Evolutionary conservation across 2,888 invertebrate genomes (phyloP).

Genomic region (Smittia aterrima): DNA sequence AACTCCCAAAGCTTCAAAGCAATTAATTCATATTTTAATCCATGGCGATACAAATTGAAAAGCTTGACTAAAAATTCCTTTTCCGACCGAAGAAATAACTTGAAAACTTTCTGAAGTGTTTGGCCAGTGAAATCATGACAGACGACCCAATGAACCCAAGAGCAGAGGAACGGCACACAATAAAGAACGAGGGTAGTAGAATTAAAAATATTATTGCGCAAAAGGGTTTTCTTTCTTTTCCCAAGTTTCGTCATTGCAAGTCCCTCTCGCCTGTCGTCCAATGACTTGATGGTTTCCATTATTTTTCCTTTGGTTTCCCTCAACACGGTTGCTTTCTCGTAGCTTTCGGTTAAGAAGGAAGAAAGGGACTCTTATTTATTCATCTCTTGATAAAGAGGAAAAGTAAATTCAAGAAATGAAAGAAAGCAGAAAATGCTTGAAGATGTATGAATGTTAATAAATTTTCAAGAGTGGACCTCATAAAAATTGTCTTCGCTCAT

Average conservation of each 20-base stretch:
- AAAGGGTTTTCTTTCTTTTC: conserved; percentile 15
- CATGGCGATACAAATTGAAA: not conserved
- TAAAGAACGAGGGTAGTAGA: not conserved
- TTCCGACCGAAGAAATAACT: no score
- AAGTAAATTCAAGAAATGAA: not conserved
- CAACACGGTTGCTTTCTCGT: not conserved
- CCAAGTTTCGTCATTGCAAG: not conserved
- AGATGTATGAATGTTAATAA: conserved; percentile 37
- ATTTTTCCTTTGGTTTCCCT: not conserved
- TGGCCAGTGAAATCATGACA: not conserved
- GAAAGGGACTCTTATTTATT: not conserved
- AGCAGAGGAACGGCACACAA: not conserved
- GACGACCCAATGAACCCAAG: not conserved
- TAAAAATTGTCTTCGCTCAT: not conserved
- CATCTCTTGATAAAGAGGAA: conserved; percentile 15
- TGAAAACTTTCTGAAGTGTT: no score
- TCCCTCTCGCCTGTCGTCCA: conserved; percentile 20
- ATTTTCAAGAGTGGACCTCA: conserved; percentile 26
- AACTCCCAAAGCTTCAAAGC: conserved; percentile 25
- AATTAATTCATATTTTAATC: conserved; percentile 32
- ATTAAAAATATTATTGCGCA: not conserved
- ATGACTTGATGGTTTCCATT: conserved; percentile 41
- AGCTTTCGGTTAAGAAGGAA: not conserved
- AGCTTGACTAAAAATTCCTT: no score
- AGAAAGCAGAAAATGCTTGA: not conserved